A percentile compares a stretch with the other conserved stretches of the same genome.
These are phyloP conservation scores for Trididemnum clinides DNA, from an alignment of 23 tunicate species.

Conservation along the genomic window DNA sequence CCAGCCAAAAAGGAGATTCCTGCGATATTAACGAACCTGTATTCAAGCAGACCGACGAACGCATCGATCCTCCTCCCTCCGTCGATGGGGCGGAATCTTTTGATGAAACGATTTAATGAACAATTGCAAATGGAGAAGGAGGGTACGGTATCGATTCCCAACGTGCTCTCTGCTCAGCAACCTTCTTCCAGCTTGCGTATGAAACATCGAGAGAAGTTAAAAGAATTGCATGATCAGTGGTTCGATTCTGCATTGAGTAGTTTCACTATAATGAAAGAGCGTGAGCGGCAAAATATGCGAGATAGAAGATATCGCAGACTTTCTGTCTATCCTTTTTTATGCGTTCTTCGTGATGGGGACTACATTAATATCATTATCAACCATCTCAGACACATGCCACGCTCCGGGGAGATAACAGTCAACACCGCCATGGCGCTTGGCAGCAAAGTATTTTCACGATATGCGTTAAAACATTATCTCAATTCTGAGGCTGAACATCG, in stretches of 20 bases:
- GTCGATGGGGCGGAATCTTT: not conserved
- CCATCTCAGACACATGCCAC: conserved; percentile 30
- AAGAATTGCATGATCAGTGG: conserved; percentile 23
- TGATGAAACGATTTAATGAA: not conserved
- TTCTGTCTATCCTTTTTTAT: conserved; percentile 69
- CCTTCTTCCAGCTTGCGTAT: not conserved
- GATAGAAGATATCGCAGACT: not conserved
- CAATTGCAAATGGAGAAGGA: conserved; percentile 25
- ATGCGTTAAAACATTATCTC: conserved; percentile 7
- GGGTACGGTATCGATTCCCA: conserved; percentile 18
- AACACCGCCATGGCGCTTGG: conserved; percentile 41
- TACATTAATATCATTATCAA: conserved; percentile 75
- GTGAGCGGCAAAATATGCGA: conserved; percentile 14
- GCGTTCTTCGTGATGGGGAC: conserved; percentile 52
- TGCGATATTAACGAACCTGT: not conserved
- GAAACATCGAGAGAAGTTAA: not conserved
- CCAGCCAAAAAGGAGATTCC: not conserved
- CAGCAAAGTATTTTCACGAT: conserved; percentile 39
- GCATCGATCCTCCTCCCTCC: not conserved
- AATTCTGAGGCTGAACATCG: not conserved
- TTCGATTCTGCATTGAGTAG: not conserved
- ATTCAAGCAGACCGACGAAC: not conserved
- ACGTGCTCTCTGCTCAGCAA: not conserved
- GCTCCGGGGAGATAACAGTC: conserved; percentile 57
- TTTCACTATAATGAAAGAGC: conserved; percentile 5